These are phyloP conservation scores for Caenorhabditis tropicalis DNA, from an alignment of 1,140 invertebrate species.

Conservation along the genomic window DNA sequence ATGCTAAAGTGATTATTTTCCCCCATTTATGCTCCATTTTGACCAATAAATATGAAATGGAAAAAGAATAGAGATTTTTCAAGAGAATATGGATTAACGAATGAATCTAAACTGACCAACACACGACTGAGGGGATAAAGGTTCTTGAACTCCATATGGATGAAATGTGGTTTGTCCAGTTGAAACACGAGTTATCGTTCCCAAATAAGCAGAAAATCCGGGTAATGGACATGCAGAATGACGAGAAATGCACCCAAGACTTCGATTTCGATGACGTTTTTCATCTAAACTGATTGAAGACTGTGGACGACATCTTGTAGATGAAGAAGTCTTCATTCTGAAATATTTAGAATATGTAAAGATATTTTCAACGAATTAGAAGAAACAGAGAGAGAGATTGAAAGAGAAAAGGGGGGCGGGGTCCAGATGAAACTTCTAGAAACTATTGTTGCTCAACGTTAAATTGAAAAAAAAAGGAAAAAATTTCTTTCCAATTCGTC, in stretches of 20 bases:
- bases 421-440: not conserved
- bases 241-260: slow-evolving; percentile 14
- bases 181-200: slow-evolving; percentile 12
- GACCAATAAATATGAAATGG: too few species aligned
- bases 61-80: too few species aligned
- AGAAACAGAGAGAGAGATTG: not conserved
- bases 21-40: too few species aligned
- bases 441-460: not conserved
- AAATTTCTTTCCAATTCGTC: too few species aligned
- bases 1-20: too few species aligned
- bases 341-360: not conserved
- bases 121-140: not conserved
- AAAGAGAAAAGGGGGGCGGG: not conserved
- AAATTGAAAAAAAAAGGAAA: not conserved
- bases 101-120: not conserved
- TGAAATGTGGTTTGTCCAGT: slow-evolving; percentile 44
- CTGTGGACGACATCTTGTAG: not conserved
- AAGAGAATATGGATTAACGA: too few species aligned
- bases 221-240: slow-evolving; percentile 37
- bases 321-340: slow-evolving; percentile 22
- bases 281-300: slow-evolving; percentile 29
- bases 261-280: slow-evolving; percentile 10
- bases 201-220: slow-evolving; percentile 47
- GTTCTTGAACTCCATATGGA: slow-evolving; percentile 36
- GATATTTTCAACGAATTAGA: not conserved